phyloP scores from a whole-genome alignment of 2,113 vertebrate species.

The Ornithorhynchus anatinus region DNA sequence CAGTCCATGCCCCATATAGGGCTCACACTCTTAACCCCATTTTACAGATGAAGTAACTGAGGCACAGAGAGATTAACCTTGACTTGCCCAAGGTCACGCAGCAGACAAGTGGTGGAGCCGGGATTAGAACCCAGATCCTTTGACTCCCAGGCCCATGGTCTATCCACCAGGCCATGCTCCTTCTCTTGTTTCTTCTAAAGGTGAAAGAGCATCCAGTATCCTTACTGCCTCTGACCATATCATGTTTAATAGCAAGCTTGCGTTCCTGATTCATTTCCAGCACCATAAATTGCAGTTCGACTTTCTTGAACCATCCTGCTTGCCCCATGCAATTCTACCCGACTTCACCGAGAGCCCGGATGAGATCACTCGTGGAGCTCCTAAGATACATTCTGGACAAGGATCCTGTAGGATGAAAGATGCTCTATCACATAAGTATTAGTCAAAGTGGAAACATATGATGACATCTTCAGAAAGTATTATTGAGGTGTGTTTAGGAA shows the following conservation, averaged over 20 bases:
- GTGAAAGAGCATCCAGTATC: background rate
- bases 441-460: background rate
- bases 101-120: too few relatives aligned
- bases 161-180: too few relatives aligned
- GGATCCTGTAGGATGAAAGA: background rate
- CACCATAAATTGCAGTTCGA: background rate
- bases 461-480: background rate
- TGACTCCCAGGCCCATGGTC: too few relatives aligned
- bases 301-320: background rate
- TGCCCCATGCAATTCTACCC: background rate
- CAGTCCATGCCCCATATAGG: too few relatives aligned
- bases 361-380: too few relatives aligned
- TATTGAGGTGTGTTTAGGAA: background rate
- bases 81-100: too few relatives aligned
- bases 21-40: too few relatives aligned
- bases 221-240: background rate
- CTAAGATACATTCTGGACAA: background rate
- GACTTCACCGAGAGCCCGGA: too few relatives aligned
- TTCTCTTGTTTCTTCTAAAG: too few relatives aligned
- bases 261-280: background rate
- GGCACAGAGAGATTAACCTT: too few relatives aligned
- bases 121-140: too few relatives aligned
- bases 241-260: background rate
- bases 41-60: too few relatives aligned
- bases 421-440: background rate